Evolutionary conservation across 2,888 invertebrate species (phyloP).

Genomic region (Dryocosmus kuriphilus): DNA sequence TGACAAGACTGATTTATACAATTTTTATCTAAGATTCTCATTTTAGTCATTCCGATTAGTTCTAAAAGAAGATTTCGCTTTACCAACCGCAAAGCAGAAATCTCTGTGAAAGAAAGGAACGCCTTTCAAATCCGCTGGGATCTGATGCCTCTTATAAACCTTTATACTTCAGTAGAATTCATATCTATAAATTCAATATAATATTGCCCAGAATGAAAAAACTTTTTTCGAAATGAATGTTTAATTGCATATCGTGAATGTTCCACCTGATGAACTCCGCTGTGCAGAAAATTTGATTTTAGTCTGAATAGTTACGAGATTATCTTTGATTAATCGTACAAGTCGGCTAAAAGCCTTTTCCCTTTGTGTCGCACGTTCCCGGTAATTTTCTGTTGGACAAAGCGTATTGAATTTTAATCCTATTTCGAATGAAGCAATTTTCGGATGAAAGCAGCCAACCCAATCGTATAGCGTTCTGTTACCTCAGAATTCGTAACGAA

Average conservation of each 20-base stretch:
- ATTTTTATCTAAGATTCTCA: no score
- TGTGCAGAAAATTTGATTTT: background rate
- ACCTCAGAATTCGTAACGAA: constrained; percentile 40
- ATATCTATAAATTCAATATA: background rate
- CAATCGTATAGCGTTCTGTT: constrained; percentile 24
- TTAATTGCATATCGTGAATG: background rate
- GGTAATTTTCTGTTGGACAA: constrained; percentile 39
- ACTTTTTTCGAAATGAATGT: background rate
- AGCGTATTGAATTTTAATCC: constrained; percentile 40
- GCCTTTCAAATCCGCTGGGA: no score
- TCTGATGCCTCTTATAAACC: no score
- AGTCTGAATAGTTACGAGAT: constrained; percentile 27
- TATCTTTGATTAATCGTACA: constrained; percentile 36
- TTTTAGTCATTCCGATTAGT: no score
- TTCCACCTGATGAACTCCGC: background rate
- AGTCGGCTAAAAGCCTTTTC: constrained; percentile 37
- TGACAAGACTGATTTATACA: no score
- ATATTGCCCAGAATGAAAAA: background rate
- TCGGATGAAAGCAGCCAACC: constrained; percentile 31
- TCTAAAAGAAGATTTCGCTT: no score
- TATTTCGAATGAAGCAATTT: constrained; percentile 38
- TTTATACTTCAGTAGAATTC: background rate
- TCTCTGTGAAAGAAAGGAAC: no score
- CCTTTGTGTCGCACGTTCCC: constrained; percentile 34
- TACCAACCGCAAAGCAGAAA: no score